Evolutionary conservation across 2,888 invertebrate species (phyloP).

Genomic region (Calameuta idolon): DNA sequence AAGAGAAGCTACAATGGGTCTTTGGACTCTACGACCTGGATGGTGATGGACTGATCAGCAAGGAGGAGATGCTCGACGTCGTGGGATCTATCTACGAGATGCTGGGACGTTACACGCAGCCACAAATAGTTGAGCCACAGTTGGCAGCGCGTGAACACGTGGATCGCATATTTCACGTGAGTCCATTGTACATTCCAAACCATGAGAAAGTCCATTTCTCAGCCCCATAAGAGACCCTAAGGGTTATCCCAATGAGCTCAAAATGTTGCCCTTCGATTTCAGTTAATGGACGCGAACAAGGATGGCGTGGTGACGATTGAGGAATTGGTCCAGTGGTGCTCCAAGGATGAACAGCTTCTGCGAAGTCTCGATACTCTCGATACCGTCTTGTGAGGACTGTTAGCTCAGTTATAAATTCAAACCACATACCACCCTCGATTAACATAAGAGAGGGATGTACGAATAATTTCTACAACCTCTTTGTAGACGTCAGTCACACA

Average conservation of each 20-base stretch:
- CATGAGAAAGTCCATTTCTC: not conserved
- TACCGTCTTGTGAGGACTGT: conserved; percentile 77
- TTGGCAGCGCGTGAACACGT: conserved; percentile 85
- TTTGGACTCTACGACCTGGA: conserved; percentile 90
- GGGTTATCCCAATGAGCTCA: not conserved
- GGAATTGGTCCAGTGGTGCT: conserved; percentile 84
- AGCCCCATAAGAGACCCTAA: conserved; percentile 2
- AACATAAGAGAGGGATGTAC: not conserved
- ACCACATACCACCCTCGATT: not conserved
- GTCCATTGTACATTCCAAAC: conserved; percentile 46
- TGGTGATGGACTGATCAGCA: conserved; percentile 86
- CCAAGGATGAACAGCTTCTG: conserved; percentile 78
- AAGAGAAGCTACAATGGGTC: conserved; percentile 90
- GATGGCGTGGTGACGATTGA: conserved; percentile 86
- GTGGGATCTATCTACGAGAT: conserved; percentile 88
- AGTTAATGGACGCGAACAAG: conserved; percentile 84
- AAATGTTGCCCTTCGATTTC: conserved; percentile 41
- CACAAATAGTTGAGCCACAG: conserved; percentile 74
- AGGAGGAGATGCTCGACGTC: conserved; percentile 86
- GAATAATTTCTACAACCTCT: not conserved
- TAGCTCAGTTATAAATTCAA: conserved; percentile 6
- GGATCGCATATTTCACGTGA: conserved; percentile 87
- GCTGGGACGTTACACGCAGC: conserved; percentile 83
- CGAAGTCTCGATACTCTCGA: conserved; percentile 79
- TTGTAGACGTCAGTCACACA: not conserved